Evolutionary conservation across 1,140 invertebrate genomes (phyloP), one percentile per base, ranked within the genome.

Genomic region (Drosophila lini): DNA sequence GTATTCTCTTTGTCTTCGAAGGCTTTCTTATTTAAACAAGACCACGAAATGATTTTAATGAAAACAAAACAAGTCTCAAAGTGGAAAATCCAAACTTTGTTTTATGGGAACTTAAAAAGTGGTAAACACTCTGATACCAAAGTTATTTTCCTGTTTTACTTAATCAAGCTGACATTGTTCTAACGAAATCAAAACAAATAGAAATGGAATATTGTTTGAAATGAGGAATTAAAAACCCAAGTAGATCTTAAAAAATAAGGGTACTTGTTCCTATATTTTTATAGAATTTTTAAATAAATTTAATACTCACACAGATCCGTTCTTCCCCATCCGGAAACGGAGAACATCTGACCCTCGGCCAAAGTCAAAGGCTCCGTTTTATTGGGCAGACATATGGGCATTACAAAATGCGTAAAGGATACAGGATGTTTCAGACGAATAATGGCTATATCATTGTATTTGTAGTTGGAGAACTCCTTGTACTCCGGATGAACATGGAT

Each of bases 311-410:
- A 92, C 22, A 92, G 71, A 92, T 96, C 95, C 10, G 96, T 96
- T 91, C 94, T 95, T 9, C 97, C 97, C 97, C 97, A 98, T 13
- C 97, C 97, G 9, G 96, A 96, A 0, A 96, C 96, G 55, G 94
- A 94, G 34, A 97, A 93, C 60, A 93, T 94, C 47, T 93, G 83
- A 0, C 93, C 93, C 8, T 77, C 74, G 2, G 94, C 83, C 34
- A 94, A 94, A 0, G 89, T 83, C 13, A 77, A 94, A 2, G 90
- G 86, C 2, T 80, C 91, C 0, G 80, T 92, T 11, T 88, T 93
- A 74, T 76, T 90, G 22, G 96, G 96, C 70, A 98, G 92, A 86
- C 97, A 98, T 57, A 97, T 95, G 0, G 97, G 97, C 78, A 95
- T 94, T 15, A 97, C 95, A 22, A 94, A 94, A 36, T 96, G 94